These are phyloP conservation scores for Theodoxus fluviatilis DNA, from an alignment of 2,888 invertebrate species.

Conservation along the genomic window DNA sequence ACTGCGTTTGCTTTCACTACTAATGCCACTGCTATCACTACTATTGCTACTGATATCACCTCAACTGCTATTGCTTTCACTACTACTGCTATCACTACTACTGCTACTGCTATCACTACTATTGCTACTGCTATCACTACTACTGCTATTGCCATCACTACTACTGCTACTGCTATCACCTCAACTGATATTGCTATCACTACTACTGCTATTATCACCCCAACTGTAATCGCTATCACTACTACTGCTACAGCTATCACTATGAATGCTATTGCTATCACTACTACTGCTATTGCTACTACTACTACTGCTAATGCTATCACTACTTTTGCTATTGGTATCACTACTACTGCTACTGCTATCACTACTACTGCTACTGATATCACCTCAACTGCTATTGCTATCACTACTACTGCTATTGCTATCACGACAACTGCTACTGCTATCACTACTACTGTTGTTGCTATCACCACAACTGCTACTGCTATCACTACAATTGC, in stretches of 20 bases:
- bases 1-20: too few relatives aligned
- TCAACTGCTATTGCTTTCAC: too few relatives aligned
- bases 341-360: not conserved
- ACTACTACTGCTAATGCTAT: slow-evolving; percentile 15
- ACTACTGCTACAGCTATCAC: not conserved
- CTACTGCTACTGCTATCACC: not conserved
- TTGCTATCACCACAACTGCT: not conserved
- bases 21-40: too few relatives aligned
- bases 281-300: not conserved
- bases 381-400: not conserved
- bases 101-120: too few relatives aligned
- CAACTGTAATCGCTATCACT: not conserved
- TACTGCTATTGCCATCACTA: too few relatives aligned
- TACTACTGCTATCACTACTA: too few relatives aligned
- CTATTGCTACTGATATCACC: too few relatives aligned
- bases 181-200: not conserved
- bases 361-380: not conserved
- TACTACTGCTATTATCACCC: slow-evolving; percentile 10
- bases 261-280: not conserved
- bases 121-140: too few relatives aligned
- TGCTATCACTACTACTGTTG: not conserved
- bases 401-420: not conserved
- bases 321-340: not conserved
- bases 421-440: not conserved
- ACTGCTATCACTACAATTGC: not conserved